Evolutionary conservation across 1,140 invertebrate species (phyloP), one percentile per base, ranked within the genome.

Genomic region (Tetragnatha versicolor): DNA sequence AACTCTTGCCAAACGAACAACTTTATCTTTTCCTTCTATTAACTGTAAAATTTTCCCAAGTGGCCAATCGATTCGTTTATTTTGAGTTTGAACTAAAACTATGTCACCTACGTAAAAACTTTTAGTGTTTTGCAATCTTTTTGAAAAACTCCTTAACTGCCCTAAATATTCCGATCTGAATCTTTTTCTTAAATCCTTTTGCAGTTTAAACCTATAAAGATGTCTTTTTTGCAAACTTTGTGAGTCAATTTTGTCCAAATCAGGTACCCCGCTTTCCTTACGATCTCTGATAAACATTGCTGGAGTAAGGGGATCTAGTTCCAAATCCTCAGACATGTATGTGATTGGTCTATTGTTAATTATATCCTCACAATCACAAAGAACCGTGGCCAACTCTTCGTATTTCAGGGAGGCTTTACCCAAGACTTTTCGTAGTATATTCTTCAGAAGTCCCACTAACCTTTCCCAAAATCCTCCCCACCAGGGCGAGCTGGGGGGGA

Each of bases 381-480:
- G 31, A 63, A 53, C 45, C 14, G 75, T 77, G 6, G n/a, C 17
- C 17, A 77, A 31, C 39, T 77, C 75, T 22, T 66, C 75, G 33
- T 53, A 77, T 20, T 22, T 77, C 9, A 77, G 37, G 5, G n/a
- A 77, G 17, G 45, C 42, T 37, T 31, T 27, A 55, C 55, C 27
- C 14, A 76, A 14, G 35, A 76, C 29, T 61, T 65, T 77, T n/a
- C 47, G 4, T 12, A 77, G n/a, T 0, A 66, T 39, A 25, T 25
- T 10, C 31, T 77, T 77, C 1, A 68, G 29, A 2, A 31, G 22
- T 27, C 35, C 22, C 2, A 37, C 17, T 2, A 66, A 45, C 17
- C 47, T 14, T 66, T 77, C 75, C 75, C 75, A 37, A 27, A 45
- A 77, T 3, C 61, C 75, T 29, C 61, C 61, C 51, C 63, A 68